Evolutionary conservation across 2,797 vertebrate species (phyloP).

Genomic region (Hipposideros larvatus): DNA sequence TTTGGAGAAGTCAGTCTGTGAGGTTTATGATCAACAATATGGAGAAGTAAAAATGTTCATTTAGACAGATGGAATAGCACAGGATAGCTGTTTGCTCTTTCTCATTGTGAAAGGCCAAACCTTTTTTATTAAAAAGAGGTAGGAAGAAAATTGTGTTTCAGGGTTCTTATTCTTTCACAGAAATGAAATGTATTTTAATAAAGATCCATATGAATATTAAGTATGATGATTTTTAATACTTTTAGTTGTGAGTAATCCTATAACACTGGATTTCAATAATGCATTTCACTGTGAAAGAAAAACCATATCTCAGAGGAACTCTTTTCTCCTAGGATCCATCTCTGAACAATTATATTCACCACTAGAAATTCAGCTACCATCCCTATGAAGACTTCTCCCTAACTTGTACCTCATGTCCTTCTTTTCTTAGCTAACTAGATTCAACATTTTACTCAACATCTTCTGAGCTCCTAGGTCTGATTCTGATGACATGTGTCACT

Average conservation of each 20-base stretch:
- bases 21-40: not conserved
- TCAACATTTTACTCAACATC: not conserved
- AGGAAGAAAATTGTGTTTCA: not conserved
- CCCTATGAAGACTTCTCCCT: not conserved
- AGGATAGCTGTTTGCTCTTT: not conserved
- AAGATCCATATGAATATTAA: not conserved
- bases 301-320: not conserved
- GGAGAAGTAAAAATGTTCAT: not conserved
- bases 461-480: not conserved
- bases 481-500: not conserved
- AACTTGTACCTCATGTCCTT: not conserved
- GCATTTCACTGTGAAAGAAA: not conserved
- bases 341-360: not conserved
- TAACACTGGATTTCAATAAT: not conserved
- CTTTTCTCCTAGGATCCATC: not conserved
- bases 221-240: not conserved
- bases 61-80: not conserved
- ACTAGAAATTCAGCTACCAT: not conserved
- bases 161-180: not conserved
- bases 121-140: not conserved
- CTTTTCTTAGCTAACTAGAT: too few relatives aligned
- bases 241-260: not conserved
- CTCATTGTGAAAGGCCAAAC: not conserved
- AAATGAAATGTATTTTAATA: not conserved
- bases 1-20: not conserved